phyloP scores from a whole-genome alignment of 1,140 invertebrate genomes.

The Apis cerana region DNA sequence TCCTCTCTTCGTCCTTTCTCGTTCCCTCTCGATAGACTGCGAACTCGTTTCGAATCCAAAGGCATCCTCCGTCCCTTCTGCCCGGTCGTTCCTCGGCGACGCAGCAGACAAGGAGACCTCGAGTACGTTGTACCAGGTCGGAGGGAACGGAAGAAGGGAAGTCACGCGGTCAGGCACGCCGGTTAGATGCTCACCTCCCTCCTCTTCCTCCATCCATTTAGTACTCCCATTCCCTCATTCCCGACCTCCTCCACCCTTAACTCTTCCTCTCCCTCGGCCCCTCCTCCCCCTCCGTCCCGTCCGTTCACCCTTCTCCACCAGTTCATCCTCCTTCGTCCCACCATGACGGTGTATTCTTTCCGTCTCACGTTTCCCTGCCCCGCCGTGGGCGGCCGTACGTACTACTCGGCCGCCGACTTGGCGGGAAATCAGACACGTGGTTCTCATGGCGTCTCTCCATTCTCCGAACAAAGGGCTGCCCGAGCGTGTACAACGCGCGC shows the following conservation, averaged over 20 bases:
- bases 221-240: slow-evolving; percentile 24
- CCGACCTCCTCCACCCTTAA: neutral
- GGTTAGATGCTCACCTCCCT: slow-evolving; percentile 46
- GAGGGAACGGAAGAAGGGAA: slow-evolving; percentile 59
- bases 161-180: slow-evolving; percentile 58
- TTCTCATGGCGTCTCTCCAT: slow-evolving; percentile 62
- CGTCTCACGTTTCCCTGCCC: slow-evolving; percentile 45
- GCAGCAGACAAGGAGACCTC: slow-evolving; percentile 42
- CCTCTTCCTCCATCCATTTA: slow-evolving; percentile 35
- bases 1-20: neutral
- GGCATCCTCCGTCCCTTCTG: slow-evolving; percentile 25
- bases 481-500: neutral
- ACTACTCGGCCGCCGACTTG: slow-evolving; percentile 44
- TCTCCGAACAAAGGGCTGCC: slow-evolving; percentile 64
- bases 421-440: slow-evolving; percentile 70
- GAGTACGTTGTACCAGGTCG: slow-evolving; percentile 62
- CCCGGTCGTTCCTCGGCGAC: slow-evolving; percentile 28
- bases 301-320: slow-evolving; percentile 5
- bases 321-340: slow-evolving; percentile 1
- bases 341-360: neutral
- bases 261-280: slow-evolving; percentile 2
- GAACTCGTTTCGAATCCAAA: slow-evolving; percentile 53
- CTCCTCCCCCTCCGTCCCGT: neutral
- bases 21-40: slow-evolving; percentile 42
- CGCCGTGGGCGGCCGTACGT: slow-evolving; percentile 30